Conservation (phyloP, 2,888 invertebrate species). For the Acronicta alni region DNA sequence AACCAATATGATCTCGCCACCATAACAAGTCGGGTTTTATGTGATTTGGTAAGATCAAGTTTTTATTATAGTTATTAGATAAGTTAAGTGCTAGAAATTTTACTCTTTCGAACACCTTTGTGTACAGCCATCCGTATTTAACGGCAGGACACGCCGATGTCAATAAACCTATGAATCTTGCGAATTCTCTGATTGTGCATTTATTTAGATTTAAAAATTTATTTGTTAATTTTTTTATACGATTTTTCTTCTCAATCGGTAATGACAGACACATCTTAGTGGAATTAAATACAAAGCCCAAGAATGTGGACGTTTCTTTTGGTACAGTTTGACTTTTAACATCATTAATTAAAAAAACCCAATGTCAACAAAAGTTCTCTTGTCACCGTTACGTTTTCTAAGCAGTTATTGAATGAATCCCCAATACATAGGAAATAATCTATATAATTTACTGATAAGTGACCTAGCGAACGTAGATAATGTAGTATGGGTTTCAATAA, state of each 20-base stretch:
- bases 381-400: neutral
- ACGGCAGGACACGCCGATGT: conserved; percentile 11
- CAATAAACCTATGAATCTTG: conserved; percentile 8
- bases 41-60: conserved; percentile 7
- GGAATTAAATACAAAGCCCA: conserved; percentile 17
- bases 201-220: neutral
- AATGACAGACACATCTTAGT: neutral
- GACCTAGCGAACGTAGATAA: neutral
- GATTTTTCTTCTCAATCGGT: conserved; percentile 4
- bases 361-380: too few relatives aligned
- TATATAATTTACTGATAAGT: conserved; percentile 2
- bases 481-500: conserved; percentile 5
- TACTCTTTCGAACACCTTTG: conserved; percentile 14
- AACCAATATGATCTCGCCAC: conserved; percentile 17
- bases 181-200: conserved; percentile 15
- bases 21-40: conserved; percentile 11
- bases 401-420: neutral
- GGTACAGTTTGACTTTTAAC: conserved; percentile 7
- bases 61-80: conserved; percentile 15
- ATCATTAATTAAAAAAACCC: conserved; percentile 6
- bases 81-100: conserved; percentile 7
- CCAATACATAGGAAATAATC: conserved; percentile 16
- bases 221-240: conserved; percentile 2
- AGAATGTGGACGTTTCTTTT: conserved; percentile 5
- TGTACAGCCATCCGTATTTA: conserved; percentile 1